Base-by-base conservation (phyloP, 2,797 vertebrate species). In the Falco novaeseelandiae region DNA sequence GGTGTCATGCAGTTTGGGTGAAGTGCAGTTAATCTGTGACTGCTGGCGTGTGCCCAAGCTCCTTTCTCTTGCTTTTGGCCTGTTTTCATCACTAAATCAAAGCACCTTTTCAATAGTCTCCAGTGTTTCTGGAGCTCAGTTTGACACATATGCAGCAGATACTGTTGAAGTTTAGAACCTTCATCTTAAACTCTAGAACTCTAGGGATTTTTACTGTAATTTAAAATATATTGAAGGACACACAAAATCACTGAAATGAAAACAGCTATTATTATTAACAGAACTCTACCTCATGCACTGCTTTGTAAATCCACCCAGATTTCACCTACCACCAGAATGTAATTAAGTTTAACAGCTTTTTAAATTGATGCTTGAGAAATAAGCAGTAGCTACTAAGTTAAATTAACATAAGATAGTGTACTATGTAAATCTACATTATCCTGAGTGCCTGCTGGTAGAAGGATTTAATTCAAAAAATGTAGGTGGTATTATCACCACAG, bases 331-430 rank as follows among this genome's bases (percentile, higher is more conserved):
- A 80, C 23, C n/a, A 74, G 71, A 85, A 87, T 62, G 55, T 92
- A 90, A 93, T 93, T 90, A 79, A 85, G 48, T 88, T 85, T 66
- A 90, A 61, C 73, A 89, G 67, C 52, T 2, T 92, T 95, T 96
- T 73, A 92, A 83, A 74, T 84, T 67, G 88, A 90, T 67, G 29
- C 77, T 84, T 76, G 73, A 90, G 62, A 90, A 95, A 83, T 80
- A 87, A 92, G 63, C 67, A 59, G 46, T 86, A 95, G 67, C 55
- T 83, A 59, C 44, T 61, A 57, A 71, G 88, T 84, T 77, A 67
- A 96, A 89, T 87, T 95, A 94, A 61, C 83, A 85, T 92, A 92
- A 92, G 42, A 62, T 74, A 66, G 30, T 19, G 2, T 63, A 54
- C 44, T 85, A 1, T 89, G 79, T 71, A 89, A 94, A 96, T 95